phyloP scores from a whole-genome alignment of 2,113 vertebrate genomes.

The Calyptomena viridis region DNA sequence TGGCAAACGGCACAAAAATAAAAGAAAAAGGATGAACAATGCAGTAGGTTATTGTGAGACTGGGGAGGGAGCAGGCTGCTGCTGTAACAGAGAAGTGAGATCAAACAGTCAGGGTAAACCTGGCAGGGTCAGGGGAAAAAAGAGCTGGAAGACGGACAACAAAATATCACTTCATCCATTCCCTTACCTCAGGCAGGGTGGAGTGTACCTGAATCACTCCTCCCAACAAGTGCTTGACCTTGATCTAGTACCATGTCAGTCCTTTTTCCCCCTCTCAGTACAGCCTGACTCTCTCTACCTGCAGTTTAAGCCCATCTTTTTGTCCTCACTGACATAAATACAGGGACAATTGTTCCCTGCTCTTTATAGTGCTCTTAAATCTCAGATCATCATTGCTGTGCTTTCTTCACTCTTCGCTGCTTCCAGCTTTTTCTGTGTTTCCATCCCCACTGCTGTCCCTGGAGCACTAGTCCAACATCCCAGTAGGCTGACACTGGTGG shows the following conservation, averaged over 20 bases:
- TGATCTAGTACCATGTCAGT: not conserved
- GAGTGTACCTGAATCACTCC: not conserved
- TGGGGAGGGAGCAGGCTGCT: not conserved
- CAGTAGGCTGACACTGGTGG: fast-evolving
- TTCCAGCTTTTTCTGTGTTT: not conserved
- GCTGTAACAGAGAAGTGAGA: not conserved
- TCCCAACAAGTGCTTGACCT: not conserved
- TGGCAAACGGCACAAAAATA: not conserved
- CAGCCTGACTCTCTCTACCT: not conserved
- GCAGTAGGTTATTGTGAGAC: not conserved
- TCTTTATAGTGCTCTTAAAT: not conserved
- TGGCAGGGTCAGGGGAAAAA: not conserved
- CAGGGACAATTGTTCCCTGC: not conserved
- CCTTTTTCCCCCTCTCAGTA: not conserved
- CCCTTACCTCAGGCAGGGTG: not conserved
- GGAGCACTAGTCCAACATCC: fast-evolving
- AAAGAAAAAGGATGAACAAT: not conserved
- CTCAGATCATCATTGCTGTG: not conserved
- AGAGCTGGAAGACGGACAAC: not conserved
- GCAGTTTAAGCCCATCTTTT: not conserved
- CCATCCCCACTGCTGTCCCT: fast-evolving
- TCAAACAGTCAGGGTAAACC: not conserved
- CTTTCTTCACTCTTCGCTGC: not conserved
- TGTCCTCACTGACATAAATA: not conserved
- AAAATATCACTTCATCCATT: not conserved